Evolutionary conservation across 2,888 invertebrate species (phyloP).

Genomic region (Julus scanicus): DNA sequence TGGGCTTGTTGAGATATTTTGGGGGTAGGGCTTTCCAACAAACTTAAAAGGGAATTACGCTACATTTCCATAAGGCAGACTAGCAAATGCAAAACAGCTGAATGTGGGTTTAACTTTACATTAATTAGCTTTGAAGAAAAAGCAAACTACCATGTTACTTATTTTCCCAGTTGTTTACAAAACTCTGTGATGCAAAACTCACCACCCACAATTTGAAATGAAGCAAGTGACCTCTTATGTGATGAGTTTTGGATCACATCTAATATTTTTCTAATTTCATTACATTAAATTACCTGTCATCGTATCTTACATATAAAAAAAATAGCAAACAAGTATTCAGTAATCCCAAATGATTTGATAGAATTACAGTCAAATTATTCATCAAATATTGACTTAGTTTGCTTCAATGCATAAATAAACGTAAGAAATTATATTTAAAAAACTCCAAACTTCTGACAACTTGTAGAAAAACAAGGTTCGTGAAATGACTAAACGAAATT

Average conservation of each 20-base stretch:
- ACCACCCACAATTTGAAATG: background rate
- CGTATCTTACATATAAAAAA: background rate
- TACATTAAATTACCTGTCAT: background rate
- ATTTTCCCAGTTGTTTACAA: background rate
- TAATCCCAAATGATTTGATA: background rate
- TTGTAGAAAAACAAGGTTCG: background rate
- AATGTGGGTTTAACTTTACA: background rate
- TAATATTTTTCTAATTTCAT: background rate
- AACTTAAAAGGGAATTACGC: background rate
- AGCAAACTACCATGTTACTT: background rate
- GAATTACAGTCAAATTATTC: conserved; percentile 1
- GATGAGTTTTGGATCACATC: background rate
- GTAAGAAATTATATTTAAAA: background rate
- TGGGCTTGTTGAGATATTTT: background rate
- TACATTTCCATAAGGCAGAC: conserved; percentile 2
- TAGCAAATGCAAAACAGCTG: background rate
- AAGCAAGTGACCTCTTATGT: background rate
- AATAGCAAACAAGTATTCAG: too few relatives aligned
- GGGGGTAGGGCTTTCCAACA: background rate
- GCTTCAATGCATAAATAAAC: conserved; percentile 14
- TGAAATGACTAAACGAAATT: background rate
- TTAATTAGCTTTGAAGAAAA: conserved; percentile 1
- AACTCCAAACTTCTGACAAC: background rate
- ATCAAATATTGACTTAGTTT: conserved; percentile 5
- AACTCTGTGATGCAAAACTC: background rate